A percentile compares a stretch with the other conserved stretches of the same genome.
These are phyloP conservation scores for Piprites chloris DNA, from an alignment of 2,113 vertebrate species.

Conservation along the genomic window DNA sequence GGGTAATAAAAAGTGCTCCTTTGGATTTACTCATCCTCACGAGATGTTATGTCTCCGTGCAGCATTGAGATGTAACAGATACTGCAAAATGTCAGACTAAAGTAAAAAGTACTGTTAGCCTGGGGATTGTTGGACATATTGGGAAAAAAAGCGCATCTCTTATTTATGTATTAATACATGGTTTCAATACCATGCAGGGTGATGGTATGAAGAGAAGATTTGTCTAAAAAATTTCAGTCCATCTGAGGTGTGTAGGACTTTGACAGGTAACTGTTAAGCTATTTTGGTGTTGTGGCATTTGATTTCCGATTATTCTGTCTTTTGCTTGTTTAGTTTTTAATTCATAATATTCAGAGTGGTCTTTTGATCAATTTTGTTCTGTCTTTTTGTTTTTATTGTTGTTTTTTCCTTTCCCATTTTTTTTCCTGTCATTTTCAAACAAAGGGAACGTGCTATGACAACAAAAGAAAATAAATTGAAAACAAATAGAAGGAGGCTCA, in stretches of 20 bases:
- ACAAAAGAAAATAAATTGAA: neutral
- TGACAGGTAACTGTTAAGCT: neutral
- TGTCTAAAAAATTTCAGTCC: neutral
- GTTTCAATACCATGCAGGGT: neutral
- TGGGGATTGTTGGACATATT: neutral
- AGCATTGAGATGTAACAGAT: neutral
- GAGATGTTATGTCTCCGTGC: neutral
- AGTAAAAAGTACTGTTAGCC: neutral
- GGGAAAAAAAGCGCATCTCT: neutral
- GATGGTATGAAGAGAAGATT: neutral
- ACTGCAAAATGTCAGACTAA: neutral
- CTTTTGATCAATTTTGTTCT: neutral
- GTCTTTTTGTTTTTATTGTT: neutral
- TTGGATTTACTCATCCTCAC: neutral
- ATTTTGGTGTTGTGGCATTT: neutral
- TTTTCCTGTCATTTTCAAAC: neutral
- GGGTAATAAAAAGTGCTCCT: neutral
- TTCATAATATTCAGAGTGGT: neutral
- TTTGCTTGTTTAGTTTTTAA: neutral
- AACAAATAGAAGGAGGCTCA: neutral
- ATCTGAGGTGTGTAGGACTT: neutral
- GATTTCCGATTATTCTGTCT: neutral
- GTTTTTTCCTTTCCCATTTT: neutral
- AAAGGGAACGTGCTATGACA: accelerated
- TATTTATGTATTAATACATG: neutral